Base-by-base conservation (phyloP, 2,888 invertebrate species). In the Chrysodeixis includens region DNA sequence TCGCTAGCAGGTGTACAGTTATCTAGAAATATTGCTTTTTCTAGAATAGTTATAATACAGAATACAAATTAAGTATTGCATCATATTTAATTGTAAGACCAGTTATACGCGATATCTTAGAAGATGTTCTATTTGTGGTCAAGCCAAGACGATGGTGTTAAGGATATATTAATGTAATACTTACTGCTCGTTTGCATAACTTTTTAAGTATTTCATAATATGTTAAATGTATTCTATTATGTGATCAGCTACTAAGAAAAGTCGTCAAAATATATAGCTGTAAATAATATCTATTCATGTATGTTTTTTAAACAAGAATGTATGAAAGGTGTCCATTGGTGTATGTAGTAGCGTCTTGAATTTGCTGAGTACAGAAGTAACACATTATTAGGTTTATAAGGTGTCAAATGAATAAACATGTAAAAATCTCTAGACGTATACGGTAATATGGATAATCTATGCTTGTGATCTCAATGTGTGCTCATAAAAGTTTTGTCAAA, bases 51-150 rank as follows among this genome's bases (percentile, higher is more conserved):
- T 35, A 35, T 12, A 35, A 35, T 35, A 35, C 35, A 1, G 35
- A 35, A 35, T 10, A 35, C 35, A 12, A 12, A 26, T 26, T 26
- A 26, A 26, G 26, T 26, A 40, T 40, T n/a, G 40, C 40, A 40
- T 40, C 40, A 40, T 40, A 40, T 40, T 40, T n/a, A 40, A 40
- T 40, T 40, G 40, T 40, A 1, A 4, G 40, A 40, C 1, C n/a
- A 49, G 18, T 18, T 69, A 58, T 10, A 51, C 56, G 44, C 58
- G 75, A 72, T 63, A 69, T 63, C 49, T 65, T 54, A 71, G 58
- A 69, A 68, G 62, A 79, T 53, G 76, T 67, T 79, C 76, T 71
- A 74, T 56, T 78, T 78, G 79, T 66, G 76, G 78, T 78, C 56
- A 20, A 55, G 18, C 55, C 49, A 62, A 35, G 56, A 70, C 61